Conservation (phyloP, 2,888 invertebrate genomes). For the Maniola hyperantus region DNA sequence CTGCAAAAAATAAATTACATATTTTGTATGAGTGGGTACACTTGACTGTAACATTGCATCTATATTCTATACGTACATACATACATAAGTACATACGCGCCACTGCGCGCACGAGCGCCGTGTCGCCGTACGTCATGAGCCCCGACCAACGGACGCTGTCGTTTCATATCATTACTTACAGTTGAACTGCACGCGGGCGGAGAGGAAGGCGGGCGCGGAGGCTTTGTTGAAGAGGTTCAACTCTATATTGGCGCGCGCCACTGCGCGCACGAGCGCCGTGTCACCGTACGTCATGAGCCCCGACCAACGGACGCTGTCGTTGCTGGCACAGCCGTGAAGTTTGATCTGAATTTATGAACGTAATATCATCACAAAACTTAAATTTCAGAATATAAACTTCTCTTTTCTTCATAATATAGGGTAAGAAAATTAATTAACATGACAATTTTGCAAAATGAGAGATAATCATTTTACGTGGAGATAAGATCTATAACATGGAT, state of each 20-base stretch:
- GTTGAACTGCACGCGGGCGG: conserved; percentile 62
- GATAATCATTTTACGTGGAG: no score
- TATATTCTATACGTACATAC: no score
- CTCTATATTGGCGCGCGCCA: conserved; percentile 51
- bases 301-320: conserved; percentile 60
- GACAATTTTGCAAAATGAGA: no score
- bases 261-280: conserved; percentile 69
- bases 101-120: conserved; percentile 67
- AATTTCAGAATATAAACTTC: no score
- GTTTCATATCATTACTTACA: conserved; percentile 54
- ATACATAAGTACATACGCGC: no score
- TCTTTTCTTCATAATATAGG: no score
- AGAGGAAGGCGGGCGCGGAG: conserved; percentile 59
- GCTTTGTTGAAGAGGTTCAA: conserved; percentile 62
- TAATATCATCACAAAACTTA: neutral
- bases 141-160: conserved; percentile 64
- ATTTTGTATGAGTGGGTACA: neutral
- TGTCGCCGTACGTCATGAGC: conserved; percentile 70
- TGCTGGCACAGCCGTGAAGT: conserved; percentile 60
- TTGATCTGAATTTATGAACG: conserved; percentile 49
- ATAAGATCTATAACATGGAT: no score
- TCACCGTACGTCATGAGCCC: conserved; percentile 71
- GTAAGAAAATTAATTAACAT: no score
- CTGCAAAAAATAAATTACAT: conserved; percentile 46
- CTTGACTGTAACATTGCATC: no score